These are phyloP conservation scores for Drosophila pullipes DNA, from an alignment of 2,888 invertebrate genomes.

Conservation along the genomic window DNA sequence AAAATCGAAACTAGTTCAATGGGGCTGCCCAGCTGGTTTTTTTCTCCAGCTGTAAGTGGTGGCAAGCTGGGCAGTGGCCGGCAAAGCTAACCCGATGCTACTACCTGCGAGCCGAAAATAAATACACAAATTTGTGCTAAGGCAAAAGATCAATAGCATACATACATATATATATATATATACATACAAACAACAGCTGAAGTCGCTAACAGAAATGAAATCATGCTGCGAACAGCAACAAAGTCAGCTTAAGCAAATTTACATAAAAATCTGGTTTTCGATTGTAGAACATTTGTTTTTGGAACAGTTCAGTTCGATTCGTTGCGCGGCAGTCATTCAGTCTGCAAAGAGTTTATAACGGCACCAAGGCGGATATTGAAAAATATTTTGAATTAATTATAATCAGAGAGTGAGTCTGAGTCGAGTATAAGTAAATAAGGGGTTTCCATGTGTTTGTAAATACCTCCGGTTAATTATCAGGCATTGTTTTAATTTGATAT, in stretches of 20 bases:
- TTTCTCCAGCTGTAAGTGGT: conserved; percentile 38
- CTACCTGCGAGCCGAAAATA: conserved; percentile 72
- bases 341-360: conserved; percentile 38
- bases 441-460: background rate
- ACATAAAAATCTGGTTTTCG: conserved; percentile 74
- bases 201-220: conserved; percentile 57
- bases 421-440: conserved; percentile 7
- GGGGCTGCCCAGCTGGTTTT: conserved; percentile 78
- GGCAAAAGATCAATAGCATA: conserved; percentile 66
- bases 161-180: conserved; percentile 28
- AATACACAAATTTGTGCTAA: conserved; percentile 66
- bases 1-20: conserved; percentile 80
- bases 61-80: conserved; percentile 29
- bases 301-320: conserved; percentile 12
- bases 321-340: conserved; percentile 28
- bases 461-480: background rate
- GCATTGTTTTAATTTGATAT: background rate
- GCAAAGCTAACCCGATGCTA: conserved; percentile 31
- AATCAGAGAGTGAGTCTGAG: conserved; percentile 66
- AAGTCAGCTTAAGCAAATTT: conserved; percentile 54
- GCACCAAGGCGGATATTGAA: conserved; percentile 45
- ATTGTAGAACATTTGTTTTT: conserved; percentile 48
- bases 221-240: conserved; percentile 50
- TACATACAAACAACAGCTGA: conserved; percentile 27
- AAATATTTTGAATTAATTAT: conserved; percentile 1